A percentile compares a stretch with the other conserved stretches of the same genome.
phyloP scores from a whole-genome alignment of 2,113 vertebrate genomes.

The Miniopterus natalensis region DNA sequence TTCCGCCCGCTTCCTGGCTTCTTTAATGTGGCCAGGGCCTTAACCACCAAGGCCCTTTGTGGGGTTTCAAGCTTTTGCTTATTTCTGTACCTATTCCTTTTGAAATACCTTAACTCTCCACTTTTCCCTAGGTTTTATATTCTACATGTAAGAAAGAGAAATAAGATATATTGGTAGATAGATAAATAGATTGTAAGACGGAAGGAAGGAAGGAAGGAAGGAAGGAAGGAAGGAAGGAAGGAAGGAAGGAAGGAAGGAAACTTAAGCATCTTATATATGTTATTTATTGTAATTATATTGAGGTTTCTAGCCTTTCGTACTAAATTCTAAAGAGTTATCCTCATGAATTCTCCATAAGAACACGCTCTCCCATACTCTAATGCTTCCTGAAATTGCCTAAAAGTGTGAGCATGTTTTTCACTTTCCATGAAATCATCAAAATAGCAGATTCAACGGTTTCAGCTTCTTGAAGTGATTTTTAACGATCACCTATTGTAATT shows the following conservation, averaged over 20 bases:
- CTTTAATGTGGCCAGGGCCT: background rate
- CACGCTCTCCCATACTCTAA: slow-evolving; percentile 60
- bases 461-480: slow-evolving; percentile 60
- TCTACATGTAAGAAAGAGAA: background rate
- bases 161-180: background rate
- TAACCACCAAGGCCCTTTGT: background rate
- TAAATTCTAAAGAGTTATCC: slow-evolving; percentile 48
- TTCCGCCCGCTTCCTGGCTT: background rate
- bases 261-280: background rate
- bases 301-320: slow-evolving; percentile 68
- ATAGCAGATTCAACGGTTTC: slow-evolving; percentile 55
- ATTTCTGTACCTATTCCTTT: background rate
- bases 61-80: background rate
- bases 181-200: background rate
- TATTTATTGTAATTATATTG: background rate
- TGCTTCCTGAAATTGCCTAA: background rate
- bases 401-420: slow-evolving; percentile 37
- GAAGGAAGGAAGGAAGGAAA: background rate
- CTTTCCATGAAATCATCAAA: slow-evolving; percentile 74
- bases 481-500: slow-evolving; percentile 60
- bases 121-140: background rate
- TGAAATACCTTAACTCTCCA: background rate
- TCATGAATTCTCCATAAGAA: slow-evolving; percentile 50
- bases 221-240: background rate
- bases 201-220: fast-evolving